Evolutionary conservation across 2,113 vertebrate genomes (phyloP), one percentile per base, ranked within the genome.

Genomic region (Coreoperca whiteheadi): DNA sequence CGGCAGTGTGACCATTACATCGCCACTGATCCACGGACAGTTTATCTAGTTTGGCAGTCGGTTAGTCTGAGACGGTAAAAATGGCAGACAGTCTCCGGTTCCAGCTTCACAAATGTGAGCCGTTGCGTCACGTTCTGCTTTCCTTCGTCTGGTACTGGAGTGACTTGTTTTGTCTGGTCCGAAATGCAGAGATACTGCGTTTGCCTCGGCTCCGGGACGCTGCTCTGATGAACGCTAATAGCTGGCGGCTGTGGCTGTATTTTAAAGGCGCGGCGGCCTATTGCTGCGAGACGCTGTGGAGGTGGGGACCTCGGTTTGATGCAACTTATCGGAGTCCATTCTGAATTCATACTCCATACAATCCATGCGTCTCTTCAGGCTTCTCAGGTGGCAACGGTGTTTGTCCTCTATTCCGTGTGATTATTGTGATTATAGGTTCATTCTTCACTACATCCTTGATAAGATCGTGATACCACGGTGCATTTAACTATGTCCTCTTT

Each of bases 391-490:
- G 16, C 2, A 11, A 64, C 60, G 3, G n/a, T 57, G 21, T 4
- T 59, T 32, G 1, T 81, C 56, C 51, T 54, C 43, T 28, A 8
- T 46, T 25, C 5, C 59, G 39, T 32, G 63, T 37, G 82, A 79
- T 77, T 66, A 72, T 76, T 60, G n/a, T n/a, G n/a, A n/a, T n/a
- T n/a, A n/a, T 43, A 12, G 61, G 74, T 87, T 81, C 79, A 89
- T 85, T 70, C 76, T 83, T 81, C 68, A 60, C 82, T 61, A 12
- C 15, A 4, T 74, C 37, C 34, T 23, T 77, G 85, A 89, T 87
- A 85, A 77, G 23, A 43, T 15, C 0, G 11, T 4, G n/a, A 51
- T 77, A 71, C 59, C 37, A 15, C 41, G n/a, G 4, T 50, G n/a
- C 72, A 46, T 41, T 21, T n/a, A n/a, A 61, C 66, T 67, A 2